These are phyloP conservation scores for Lithosia quadra DNA, from an alignment of 2,888 invertebrate genomes.

Conservation along the genomic window DNA sequence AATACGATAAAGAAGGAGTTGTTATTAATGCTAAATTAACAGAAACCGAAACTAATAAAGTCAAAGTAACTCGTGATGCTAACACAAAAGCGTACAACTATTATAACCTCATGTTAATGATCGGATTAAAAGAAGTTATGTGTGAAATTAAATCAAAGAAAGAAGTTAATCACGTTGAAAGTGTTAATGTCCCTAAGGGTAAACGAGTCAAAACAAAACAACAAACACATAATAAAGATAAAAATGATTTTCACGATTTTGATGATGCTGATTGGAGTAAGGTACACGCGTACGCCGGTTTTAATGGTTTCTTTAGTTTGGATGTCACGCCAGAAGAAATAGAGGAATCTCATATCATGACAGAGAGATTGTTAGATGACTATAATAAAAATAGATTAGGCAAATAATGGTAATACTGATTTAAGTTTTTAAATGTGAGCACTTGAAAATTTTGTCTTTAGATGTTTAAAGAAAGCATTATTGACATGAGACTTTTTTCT, in stretches of 20 bases:
- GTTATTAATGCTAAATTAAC: neutral
- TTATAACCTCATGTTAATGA: conserved; percentile 30
- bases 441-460: too few relatives aligned
- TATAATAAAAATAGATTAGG: conserved; percentile 56
- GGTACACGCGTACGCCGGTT: conserved; percentile 32
- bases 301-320: conserved; percentile 37
- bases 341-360: conserved; percentile 53
- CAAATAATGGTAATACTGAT: neutral
- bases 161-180: neutral
- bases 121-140: conserved; percentile 20
- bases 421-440: neutral
- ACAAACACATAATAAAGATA: neutral
- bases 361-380: conserved; percentile 63
- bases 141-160: conserved; percentile 10
- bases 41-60: neutral
- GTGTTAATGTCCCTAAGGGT: neutral
- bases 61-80: neutral
- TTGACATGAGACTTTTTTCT: too few relatives aligned
- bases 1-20: neutral
- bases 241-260: neutral
- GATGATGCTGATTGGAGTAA: conserved; percentile 7
- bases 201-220: conserved; percentile 15
- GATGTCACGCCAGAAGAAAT: conserved; percentile 59
- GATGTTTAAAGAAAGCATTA: too few relatives aligned
- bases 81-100: conserved; percentile 35